Percentiles rank a stretch among this genome's conserved stretches.
phyloP scores from a whole-genome alignment of 2,113 vertebrate genomes.

The Burhinus oedicnemus region DNA sequence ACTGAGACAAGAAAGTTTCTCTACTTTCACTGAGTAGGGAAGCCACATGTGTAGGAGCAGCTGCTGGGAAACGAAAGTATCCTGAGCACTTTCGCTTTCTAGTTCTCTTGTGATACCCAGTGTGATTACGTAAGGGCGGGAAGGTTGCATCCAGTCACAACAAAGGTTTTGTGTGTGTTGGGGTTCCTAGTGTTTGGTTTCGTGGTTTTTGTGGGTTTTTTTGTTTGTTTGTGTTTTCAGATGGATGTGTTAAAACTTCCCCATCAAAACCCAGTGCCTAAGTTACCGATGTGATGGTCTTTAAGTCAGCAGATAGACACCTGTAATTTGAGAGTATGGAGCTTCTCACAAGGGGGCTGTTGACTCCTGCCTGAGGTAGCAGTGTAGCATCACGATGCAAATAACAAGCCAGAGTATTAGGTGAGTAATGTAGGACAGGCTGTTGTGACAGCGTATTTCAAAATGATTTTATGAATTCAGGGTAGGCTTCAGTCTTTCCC shows the following conservation, averaged over 20 bases:
- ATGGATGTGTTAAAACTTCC: background rate
- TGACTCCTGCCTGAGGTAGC: background rate
- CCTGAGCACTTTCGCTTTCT: constrained; percentile 11
- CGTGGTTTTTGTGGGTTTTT: background rate
- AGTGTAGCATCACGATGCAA: background rate
- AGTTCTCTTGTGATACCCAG: background rate
- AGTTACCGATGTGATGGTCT: background rate
- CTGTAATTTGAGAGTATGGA: background rate
- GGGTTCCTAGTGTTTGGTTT: background rate
- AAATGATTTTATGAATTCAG: background rate
- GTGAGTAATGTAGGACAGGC: background rate
- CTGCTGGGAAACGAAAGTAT: background rate
- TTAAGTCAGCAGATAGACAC: background rate
- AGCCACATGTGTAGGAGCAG: background rate
- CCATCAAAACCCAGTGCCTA: background rate
- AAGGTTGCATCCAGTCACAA: background rate
- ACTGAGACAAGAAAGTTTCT: background rate
- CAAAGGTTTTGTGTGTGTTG: background rate
- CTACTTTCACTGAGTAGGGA: background rate
- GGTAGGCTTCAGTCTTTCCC: background rate
- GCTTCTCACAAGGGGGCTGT: background rate
- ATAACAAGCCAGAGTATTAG: background rate
- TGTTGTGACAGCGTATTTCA: background rate
- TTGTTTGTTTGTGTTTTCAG: background rate
- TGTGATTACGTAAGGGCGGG: background rate